Evolutionary conservation across 2,888 invertebrate genomes (phyloP), one percentile per base, ranked within the genome.

Genomic region (Uloborus plumipes): DNA sequence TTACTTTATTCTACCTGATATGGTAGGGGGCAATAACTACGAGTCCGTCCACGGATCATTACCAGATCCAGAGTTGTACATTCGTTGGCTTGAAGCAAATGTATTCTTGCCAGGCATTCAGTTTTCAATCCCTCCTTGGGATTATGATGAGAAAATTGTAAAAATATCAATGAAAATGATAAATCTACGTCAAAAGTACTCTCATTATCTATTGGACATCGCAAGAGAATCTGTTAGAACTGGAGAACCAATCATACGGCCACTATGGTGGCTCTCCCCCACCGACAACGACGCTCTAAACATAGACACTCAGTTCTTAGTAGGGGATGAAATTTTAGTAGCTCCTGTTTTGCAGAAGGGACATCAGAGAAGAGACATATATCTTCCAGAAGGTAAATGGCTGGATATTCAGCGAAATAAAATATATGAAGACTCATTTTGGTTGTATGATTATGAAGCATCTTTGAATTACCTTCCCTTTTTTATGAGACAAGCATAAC

Each of bases 311-410:
- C 94, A 97, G 89, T 97, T 97, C 88, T 93, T 95, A 0, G 92
- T 97, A 0, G 97, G 97, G 0, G 94, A 94, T 86, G 94, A 95
- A 88, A 90, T 97, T 0, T 94, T 97, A 50, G 96, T 97, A 0
- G 97, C 97, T 0, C 97, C 97, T 0, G 92, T 97, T 69, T 88
- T 97, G 50, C 90, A 93, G 65, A 91, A 92, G 0, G 93, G 93
- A 0, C 91, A 92, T 53, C 92, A 92, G 55, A 92, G 93, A 85
- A 84, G 96, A 94, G 85, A 88, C 67, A 94, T 97, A 76, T 97
- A 97, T 88, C 91, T 96, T 31, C 97, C 97, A 0, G 93, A 93
- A 26, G 98, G 97, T 0, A 94, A 95, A 0, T 98, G 98, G 97
- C 39, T 49, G 22, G 84, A 81, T 49, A 55, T 58, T 16, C 67